Evolutionary conservation across 1,140 invertebrate genomes (phyloP).

Genomic region (Chlorops oryzae): DNA sequence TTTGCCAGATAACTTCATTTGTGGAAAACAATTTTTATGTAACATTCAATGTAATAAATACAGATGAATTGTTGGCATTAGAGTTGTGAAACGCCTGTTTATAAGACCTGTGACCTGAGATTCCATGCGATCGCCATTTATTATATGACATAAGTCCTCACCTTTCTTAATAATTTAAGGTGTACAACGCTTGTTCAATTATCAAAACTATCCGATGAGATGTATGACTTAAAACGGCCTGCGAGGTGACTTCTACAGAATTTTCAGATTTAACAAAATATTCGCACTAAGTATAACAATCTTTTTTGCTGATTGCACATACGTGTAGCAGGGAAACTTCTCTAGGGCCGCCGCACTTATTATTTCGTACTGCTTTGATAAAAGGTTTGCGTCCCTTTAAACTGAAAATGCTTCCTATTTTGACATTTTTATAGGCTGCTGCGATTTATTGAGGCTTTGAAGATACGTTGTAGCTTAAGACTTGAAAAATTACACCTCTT

Average conservation of each 20-base stretch:
- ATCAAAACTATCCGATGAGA: not conserved
- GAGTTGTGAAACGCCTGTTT: no score
- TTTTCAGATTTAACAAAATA: not conserved
- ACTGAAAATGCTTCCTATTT: no score
- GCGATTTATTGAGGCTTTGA: no score
- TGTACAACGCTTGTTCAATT: not conserved
- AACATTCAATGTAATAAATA: no score
- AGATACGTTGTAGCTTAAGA: no score
- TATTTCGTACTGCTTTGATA: not conserved
- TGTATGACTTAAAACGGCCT: not conserved
- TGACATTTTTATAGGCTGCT: no score
- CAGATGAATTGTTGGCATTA: no score
- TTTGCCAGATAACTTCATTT: no score
- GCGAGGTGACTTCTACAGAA: not conserved
- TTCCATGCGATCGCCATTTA: slow-evolving; percentile 1
- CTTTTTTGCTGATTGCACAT: not conserved
- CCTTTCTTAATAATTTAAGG: not conserved
- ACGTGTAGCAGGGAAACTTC: not conserved
- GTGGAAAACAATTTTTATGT: no score
- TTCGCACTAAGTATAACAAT: not conserved
- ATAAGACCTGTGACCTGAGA: no score
- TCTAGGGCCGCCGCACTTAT: not conserved
- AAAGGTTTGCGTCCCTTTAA: no score
- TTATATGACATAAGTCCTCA: not conserved
- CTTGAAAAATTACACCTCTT: no score